phyloP scores from a whole-genome alignment of 1,140 invertebrate species.

The Drosophila simulans region DNA sequence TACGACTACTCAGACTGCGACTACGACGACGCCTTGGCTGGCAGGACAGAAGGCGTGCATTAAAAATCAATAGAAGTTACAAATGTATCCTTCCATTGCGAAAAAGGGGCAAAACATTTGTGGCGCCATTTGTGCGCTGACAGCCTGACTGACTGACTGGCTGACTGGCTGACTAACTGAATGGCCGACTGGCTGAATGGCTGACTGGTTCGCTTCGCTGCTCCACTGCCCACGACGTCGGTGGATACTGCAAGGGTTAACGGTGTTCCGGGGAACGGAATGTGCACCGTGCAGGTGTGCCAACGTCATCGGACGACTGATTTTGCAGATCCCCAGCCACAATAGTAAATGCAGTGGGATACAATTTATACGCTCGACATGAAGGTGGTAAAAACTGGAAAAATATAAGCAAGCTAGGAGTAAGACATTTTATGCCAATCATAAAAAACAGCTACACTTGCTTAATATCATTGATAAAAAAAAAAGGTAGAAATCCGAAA shows the following conservation, averaged over 20 bases:
- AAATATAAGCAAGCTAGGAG: neutral
- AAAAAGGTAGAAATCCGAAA: too few relatives aligned
- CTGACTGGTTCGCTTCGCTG: conserved; percentile 9
- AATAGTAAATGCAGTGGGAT: neutral
- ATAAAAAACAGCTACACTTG: neutral
- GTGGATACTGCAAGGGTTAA: neutral
- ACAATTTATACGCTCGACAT: neutral
- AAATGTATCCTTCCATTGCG: conserved; percentile 71
- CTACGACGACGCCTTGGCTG: conserved; percentile 46
- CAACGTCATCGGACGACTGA: conserved; percentile 6
- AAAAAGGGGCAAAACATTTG: conserved; percentile 49
- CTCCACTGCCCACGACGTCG: conserved; percentile 22
- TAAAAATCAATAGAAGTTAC: conserved; percentile 80
- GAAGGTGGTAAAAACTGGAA: neutral
- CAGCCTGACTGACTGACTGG: conserved; percentile 35
- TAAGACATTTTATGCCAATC: too few relatives aligned
- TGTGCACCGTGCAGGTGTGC: conserved; percentile 10
- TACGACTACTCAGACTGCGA: neutral
- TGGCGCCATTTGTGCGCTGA: conserved; percentile 54
- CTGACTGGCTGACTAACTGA: neutral
- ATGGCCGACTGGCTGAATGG: neutral
- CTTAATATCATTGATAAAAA: too few relatives aligned
- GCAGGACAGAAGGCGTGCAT: conserved; percentile 55
- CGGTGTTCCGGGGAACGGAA: conserved; percentile 6
- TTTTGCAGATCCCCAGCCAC: conserved; percentile 8